A percentile compares a stretch with the other conserved stretches of the same genome.
Conservation (phyloP, 1,140 invertebrate species). For the Calephelis virginiensis region DNA sequence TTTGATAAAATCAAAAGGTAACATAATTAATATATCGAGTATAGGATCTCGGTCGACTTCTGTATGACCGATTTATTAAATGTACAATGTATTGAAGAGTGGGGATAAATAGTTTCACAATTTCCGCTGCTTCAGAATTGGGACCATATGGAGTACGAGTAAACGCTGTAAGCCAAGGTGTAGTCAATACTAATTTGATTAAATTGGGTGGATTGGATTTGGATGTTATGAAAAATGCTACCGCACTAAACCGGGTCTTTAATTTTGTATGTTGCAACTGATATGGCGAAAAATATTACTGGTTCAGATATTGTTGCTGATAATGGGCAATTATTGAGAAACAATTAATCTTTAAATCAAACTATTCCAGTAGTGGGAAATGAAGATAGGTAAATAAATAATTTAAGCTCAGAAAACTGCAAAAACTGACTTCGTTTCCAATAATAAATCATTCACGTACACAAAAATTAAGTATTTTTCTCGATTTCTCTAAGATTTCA, state of each 20-base stretch:
- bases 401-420: too few species aligned
- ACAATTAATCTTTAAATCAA: too few species aligned
- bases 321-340: constrained; percentile 16
- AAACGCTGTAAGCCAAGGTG: constrained; percentile 37
- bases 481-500: too few species aligned
- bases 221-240: constrained; percentile 14
- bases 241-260: constrained; percentile 25
- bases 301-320: constrained; percentile 34
- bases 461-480: too few species aligned
- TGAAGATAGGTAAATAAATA: too few species aligned
- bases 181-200: constrained; percentile 34
- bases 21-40: constrained; percentile 39
- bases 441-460: too few species aligned
- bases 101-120: constrained; percentile 36
- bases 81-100: constrained; percentile 30
- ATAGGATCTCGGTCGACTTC: not conserved
- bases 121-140: constrained; percentile 3
- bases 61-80: not conserved
- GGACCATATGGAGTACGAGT: constrained; percentile 37
- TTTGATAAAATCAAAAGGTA: constrained; percentile 35
- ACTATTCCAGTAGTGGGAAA: too few species aligned
- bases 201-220: constrained; percentile 25
- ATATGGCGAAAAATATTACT: constrained; percentile 27
- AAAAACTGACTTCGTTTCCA: too few species aligned
- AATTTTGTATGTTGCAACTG: constrained; percentile 29